phyloP scores from a whole-genome alignment of 1,140 invertebrate species.

The Diplogasteroides magnus region DNA sequence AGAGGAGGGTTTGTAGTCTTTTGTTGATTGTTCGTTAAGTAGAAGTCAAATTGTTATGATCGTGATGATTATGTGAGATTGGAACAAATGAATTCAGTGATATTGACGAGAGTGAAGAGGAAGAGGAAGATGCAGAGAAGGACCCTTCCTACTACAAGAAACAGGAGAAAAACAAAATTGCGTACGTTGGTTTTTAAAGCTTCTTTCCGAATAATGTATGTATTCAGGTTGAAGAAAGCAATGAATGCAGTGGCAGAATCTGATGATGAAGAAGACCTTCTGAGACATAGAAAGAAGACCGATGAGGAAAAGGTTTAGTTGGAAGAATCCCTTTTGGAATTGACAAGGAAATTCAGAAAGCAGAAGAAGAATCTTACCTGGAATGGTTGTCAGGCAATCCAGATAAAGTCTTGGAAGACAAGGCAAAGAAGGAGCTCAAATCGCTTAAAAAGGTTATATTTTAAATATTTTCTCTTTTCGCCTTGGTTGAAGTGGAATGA shows the following conservation, averaged over 20 bases:
- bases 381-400: slow-evolving; percentile 80
- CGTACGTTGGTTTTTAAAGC: slow-evolving; percentile 52
- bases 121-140: slow-evolving; percentile 18
- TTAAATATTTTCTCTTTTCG: too few relatives aligned
- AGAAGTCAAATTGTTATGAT: too few relatives aligned
- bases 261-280: slow-evolving; percentile 58
- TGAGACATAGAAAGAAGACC: slow-evolving; percentile 65
- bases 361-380: slow-evolving; percentile 70
- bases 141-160: slow-evolving; percentile 65
- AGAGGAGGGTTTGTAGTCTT: slow-evolving; percentile 59
- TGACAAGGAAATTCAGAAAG: slow-evolving; percentile 51
- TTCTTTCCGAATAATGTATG: neutral
- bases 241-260: too few relatives aligned
- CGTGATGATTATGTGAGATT: too few relatives aligned
- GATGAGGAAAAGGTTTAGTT: slow-evolving; percentile 60
- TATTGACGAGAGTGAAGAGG: slow-evolving; percentile 39
- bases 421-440: slow-evolving; percentile 20
- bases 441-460: neutral
- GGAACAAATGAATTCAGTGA: slow-evolving; percentile 41
- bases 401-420: slow-evolving; percentile 13
- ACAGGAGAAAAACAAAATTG: slow-evolving; percentile 67
- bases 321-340: neutral
- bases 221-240: slow-evolving; percentile 38
- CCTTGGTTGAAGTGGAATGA: too few relatives aligned
- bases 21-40: too few relatives aligned